Evolutionary conservation across 2,888 invertebrate species (phyloP).

Genomic region (Chaitophorus viminalis): DNA sequence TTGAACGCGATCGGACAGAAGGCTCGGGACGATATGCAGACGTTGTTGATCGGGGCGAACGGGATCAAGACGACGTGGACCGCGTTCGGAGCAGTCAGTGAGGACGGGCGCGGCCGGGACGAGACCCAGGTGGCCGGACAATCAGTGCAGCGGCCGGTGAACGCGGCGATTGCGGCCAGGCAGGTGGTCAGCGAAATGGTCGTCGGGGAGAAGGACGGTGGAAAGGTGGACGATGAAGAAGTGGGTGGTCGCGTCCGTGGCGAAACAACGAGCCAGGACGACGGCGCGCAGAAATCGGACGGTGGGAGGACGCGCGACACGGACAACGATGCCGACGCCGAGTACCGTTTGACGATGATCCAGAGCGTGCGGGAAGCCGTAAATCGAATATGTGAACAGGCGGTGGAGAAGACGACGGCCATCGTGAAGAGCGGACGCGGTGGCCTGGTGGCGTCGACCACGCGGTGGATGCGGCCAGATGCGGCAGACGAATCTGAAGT

Average conservation of each 20-base stretch:
- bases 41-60: neutral
- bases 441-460: neutral
- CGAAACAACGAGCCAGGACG: neutral
- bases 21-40: too few species aligned
- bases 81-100: too few species aligned
- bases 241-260: neutral
- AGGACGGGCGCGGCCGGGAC: too few species aligned
- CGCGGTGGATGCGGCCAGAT: conserved; percentile 16
- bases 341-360: conserved; percentile 62
- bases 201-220: neutral
- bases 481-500: conserved; percentile 47
- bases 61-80: neutral
- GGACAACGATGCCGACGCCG: neutral
- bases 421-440: conserved; percentile 55
- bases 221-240: neutral
- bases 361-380: conserved; percentile 64
- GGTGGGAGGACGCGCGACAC: neutral
- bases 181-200: too few species aligned
- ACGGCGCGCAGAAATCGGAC: conserved; percentile 25
- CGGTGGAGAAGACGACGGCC: conserved; percentile 64
- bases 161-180: too few species aligned
- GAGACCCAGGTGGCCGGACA: too few species aligned
- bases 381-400: conserved; percentile 64
- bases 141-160: too few species aligned
- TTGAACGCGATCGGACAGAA: neutral